Evolutionary conservation across 2,888 invertebrate species (phyloP).

Genomic region (Melangyna quadrimaculata): DNA sequence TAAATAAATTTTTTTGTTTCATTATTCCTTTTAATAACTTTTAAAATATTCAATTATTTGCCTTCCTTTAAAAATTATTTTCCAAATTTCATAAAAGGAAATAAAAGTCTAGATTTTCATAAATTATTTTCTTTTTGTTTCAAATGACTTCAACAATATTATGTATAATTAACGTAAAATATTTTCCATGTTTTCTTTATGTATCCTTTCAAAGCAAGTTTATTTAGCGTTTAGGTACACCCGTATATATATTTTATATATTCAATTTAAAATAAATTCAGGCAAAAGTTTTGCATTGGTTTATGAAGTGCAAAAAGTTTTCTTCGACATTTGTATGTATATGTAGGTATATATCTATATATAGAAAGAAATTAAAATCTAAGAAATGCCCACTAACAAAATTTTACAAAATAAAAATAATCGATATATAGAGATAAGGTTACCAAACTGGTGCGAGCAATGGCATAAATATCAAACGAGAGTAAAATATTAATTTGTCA

Average conservation of each 20-base stretch:
- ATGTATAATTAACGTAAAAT: background rate
- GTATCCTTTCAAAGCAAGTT: background rate
- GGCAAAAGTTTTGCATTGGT: background rate
- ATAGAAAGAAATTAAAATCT: background rate
- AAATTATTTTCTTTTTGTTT: background rate
- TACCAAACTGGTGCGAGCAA: background rate
- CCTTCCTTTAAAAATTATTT: too few relatives aligned
- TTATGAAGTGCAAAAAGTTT: background rate
- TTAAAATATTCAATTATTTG: too few relatives aligned
- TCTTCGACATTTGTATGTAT: too few relatives aligned
- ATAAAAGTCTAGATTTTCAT: background rate
- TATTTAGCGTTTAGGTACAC: background rate
- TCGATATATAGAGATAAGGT: background rate
- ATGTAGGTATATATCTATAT: too few relatives aligned
- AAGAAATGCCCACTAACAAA: background rate
- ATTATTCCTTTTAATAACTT: too few relatives aligned
- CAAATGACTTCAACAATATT: background rate
- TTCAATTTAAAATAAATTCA: background rate
- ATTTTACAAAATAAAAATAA: background rate
- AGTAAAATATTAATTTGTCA: background rate
- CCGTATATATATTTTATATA: background rate
- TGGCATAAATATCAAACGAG: background rate
- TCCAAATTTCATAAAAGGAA: too few relatives aligned
- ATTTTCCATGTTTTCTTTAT: background rate
- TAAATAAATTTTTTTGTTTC: too few relatives aligned